Evolutionary conservation across 1,140 invertebrate genomes (phyloP), one percentile per base, ranked within the genome.

Genomic region (Hyles vespertilio): DNA sequence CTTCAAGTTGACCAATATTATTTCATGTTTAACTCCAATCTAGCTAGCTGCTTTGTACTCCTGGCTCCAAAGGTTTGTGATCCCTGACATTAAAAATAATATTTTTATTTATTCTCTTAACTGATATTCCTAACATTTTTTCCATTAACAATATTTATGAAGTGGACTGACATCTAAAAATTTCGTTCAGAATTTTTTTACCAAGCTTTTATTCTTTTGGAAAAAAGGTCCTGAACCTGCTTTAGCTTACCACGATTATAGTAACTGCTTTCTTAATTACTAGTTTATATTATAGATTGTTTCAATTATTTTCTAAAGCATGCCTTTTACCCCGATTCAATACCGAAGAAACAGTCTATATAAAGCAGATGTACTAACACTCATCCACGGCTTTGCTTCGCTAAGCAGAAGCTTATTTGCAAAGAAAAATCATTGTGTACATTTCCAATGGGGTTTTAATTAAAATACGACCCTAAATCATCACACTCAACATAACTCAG

Each of bases 331-430:
- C 61, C 54, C 47, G 22, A 51, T 51, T 32, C 7, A 48, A n/a
- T n/a, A 48, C 54, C 51, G 51, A 44, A 63, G 65, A 72, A 84
- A 82, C 81, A 84, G 68, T 84, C 77, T 81, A 75, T 81, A 76
- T 60, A 58, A 66, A 52, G 51, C 49, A 59, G 48, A 22, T 57
- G 22, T 55, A 36, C 44, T 50, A 64, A 53, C 61, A 32, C 34
- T 65, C 58, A 67, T 57, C 61, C 49, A 70, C 51, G 68, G 78
- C 80, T 81, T 83, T 67, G 83, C 83, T 84, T 86, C 51, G 75
- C 78, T 79, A 73, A 72, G 75, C 77, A 65, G 61, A 64, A 72
- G 81, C 81, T 84, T 85, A 48, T 82, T 75, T 59, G 77, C 76
- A 73, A 74, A 48, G 47, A 51, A 55, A 49, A 12, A 59, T 33